A percentile compares a stretch with the other conserved stretches of the same genome.
phyloP scores from a whole-genome alignment of 2,113 vertebrate species.

The Vulpes lagopus region DNA sequence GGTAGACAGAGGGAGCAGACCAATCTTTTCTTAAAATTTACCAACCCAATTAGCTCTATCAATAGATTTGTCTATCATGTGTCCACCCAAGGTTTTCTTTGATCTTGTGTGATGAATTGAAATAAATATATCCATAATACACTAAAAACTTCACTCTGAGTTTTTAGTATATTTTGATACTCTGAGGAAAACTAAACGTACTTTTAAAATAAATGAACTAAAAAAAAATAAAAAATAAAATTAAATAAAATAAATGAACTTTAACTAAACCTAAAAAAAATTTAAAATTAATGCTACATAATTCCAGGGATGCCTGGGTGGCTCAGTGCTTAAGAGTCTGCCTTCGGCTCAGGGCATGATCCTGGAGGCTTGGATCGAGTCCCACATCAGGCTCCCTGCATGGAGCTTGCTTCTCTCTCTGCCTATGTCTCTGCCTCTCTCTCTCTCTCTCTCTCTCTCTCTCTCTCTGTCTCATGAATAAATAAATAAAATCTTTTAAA shows the following conservation, averaged over 20 bases:
- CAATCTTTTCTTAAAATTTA: constrained; percentile 25
- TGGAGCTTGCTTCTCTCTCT: too few species aligned
- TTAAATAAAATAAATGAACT: neutral
- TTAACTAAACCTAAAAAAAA: neutral
- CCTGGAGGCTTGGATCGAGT: too few species aligned
- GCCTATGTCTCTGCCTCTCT: too few species aligned
- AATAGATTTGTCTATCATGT: neutral
- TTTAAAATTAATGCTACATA: neutral
- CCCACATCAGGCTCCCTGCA: too few species aligned
- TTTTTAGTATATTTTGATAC: neutral
- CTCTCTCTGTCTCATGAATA: too few species aligned
- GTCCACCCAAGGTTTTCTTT: neutral
- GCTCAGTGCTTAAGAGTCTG: too few species aligned
- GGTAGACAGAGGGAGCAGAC: neutral
- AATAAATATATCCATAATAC: neutral
- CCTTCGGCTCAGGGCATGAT: too few species aligned
- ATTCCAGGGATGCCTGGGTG: too few species aligned
- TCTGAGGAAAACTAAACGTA: neutral
- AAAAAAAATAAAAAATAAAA: too few species aligned
- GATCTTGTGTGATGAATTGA: neutral
- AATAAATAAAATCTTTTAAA: neutral
- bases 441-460: too few species aligned
- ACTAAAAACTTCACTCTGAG: neutral
- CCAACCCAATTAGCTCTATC: neutral
- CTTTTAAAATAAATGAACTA: neutral